These are phyloP conservation scores for Lutraria lutraria DNA, from an alignment of 2,888 invertebrate genomes.

Conservation along the genomic window DNA sequence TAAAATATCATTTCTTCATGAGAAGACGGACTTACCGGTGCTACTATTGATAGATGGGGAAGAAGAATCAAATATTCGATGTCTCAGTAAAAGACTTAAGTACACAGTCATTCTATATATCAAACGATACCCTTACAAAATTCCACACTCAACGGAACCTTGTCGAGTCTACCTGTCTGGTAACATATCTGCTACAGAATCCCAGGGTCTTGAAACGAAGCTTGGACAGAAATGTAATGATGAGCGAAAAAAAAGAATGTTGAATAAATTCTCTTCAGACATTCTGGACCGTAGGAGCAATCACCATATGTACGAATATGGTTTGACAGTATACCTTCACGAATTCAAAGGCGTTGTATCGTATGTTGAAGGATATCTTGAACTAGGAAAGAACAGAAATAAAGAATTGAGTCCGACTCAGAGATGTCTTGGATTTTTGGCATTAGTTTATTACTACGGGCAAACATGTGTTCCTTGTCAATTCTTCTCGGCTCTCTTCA, in stretches of 20 bases:
- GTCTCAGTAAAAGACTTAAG: slow-evolving; percentile 31
- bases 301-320: slow-evolving; percentile 67
- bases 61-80: slow-evolving; percentile 65
- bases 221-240: slow-evolving; percentile 56
- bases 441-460: slow-evolving; percentile 71
- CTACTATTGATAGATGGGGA: slow-evolving; percentile 70
- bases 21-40: slow-evolving; percentile 65
- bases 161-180: slow-evolving; percentile 57
- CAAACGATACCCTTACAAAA: slow-evolving; percentile 64
- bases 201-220: slow-evolving; percentile 55
- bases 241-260: slow-evolving; percentile 9
- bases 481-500: slow-evolving; percentile 63
- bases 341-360: slow-evolving; percentile 69
- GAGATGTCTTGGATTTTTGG: slow-evolving; percentile 60
- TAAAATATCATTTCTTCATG: slow-evolving; percentile 60
- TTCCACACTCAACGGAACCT: not conserved
- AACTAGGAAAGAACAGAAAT: slow-evolving; percentile 40
- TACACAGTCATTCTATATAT: slow-evolving; percentile 66
- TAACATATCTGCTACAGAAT: slow-evolving; percentile 63
- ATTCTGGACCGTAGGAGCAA: slow-evolving; percentile 19
- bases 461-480: slow-evolving; percentile 69
- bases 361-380: slow-evolving; percentile 69
- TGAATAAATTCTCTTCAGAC: slow-evolving; percentile 45
- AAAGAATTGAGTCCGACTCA: slow-evolving; percentile 60
- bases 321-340: slow-evolving; percentile 65